A percentile compares a stretch with the other conserved stretches of the same genome.
Conservation (phyloP, 2,797 vertebrate species). For the Danionella dracula region DNA sequence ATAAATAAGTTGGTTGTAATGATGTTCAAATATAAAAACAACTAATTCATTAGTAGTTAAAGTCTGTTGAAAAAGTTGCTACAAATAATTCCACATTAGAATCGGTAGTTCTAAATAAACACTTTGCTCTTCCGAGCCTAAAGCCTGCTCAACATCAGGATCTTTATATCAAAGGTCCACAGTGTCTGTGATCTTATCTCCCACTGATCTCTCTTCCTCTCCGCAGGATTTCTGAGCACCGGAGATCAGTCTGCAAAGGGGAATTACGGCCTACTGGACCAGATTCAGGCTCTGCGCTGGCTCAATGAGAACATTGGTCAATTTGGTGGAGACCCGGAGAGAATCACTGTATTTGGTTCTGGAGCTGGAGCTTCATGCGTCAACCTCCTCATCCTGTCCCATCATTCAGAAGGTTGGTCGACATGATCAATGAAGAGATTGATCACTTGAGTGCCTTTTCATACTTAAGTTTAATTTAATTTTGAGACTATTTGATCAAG, state of each 20-base stretch:
- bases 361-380: constrained; percentile 95
- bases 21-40: too few relatives aligned
- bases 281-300: constrained; percentile 97
- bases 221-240: constrained; percentile 92
- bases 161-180: not conserved
- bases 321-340: constrained; percentile 94
- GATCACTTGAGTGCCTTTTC: too few relatives aligned
- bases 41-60: not conserved
- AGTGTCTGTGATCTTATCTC: not conserved
- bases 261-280: constrained; percentile 96
- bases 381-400: constrained; percentile 97
- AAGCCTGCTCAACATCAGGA: not conserved
- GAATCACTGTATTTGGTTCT: constrained; percentile 99
- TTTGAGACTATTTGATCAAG: too few relatives aligned
- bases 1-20: too few relatives aligned
- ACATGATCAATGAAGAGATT: not conserved
- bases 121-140: not conserved
- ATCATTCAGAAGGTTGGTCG: constrained; percentile 91
- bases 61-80: not conserved
- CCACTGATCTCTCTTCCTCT: not conserved
- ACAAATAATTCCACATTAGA: not conserved
- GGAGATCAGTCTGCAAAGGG: constrained; percentile 97
- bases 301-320: constrained; percentile 96
- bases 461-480: too few relatives aligned
- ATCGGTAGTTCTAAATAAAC: not conserved